Conservation (phyloP, 2,888 invertebrate species). For the Galerucella calmariensis region DNA sequence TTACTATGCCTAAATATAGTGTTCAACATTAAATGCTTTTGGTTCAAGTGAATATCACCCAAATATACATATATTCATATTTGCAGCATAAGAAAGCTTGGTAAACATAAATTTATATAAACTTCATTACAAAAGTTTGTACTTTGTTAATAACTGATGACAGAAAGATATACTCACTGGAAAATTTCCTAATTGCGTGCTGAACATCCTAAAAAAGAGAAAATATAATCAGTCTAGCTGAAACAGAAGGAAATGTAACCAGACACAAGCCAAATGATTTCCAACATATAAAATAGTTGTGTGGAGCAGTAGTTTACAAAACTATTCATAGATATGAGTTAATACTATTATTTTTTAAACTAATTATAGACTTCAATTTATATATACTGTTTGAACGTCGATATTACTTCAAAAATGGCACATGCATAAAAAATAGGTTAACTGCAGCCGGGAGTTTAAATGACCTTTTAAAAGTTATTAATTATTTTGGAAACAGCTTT, state of each 20-base stretch:
- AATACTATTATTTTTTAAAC: constrained; percentile 8
- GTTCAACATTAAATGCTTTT: neutral
- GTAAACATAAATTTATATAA: neutral
- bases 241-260: constrained; percentile 43
- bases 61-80: neutral
- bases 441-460: constrained; percentile 29
- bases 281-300: constrained; percentile 31
- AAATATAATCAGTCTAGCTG: constrained; percentile 11
- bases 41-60: neutral
- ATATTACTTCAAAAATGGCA: constrained; percentile 29
- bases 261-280: constrained; percentile 42
- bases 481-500: constrained; percentile 9
- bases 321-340: neutral
- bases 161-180: constrained; percentile 46
- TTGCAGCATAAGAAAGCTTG: neutral
- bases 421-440: constrained; percentile 41
- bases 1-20: neutral
- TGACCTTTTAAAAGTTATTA: constrained; percentile 7
- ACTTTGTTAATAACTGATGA: constrained; percentile 10
- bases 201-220: constrained; percentile 50
- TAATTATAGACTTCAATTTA: neutral
- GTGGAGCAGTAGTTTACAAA: constrained; percentile 11
- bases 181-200: constrained; percentile 48
- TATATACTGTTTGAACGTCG: neutral
- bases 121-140: neutral